Conservation (phyloP, 92 coral and sea anemone genomes). For the Siderastrea radians region DNA sequence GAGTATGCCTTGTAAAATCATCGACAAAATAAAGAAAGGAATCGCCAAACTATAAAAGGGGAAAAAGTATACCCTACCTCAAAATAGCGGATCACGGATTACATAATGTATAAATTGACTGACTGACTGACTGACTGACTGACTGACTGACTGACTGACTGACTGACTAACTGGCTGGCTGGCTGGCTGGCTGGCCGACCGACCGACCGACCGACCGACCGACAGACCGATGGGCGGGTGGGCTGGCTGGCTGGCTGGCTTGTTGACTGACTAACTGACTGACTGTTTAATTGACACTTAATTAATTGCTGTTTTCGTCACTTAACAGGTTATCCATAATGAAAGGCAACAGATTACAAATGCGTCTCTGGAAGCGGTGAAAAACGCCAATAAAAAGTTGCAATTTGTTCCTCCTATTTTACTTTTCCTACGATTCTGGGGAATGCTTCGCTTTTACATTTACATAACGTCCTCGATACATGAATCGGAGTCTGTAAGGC, state of each 20-base stretch:
- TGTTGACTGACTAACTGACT: neutral
- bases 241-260: neutral
- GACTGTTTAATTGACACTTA: neutral
- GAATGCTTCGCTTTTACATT: conserved; percentile 29
- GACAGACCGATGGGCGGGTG: neutral
- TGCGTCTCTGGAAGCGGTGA: conserved; percentile 3
- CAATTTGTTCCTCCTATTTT: conserved; percentile 18
- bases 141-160: neutral
- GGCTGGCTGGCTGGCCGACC: neutral
- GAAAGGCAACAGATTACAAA: conserved; percentile 23
- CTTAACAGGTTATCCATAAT: conserved; percentile 1
- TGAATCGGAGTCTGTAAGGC: neutral
- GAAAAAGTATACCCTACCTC: too few species aligned
- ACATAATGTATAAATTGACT: neutral
- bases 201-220: neutral
- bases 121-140: neutral
- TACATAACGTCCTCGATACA: conserved; percentile 9
- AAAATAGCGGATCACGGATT: too few species aligned
- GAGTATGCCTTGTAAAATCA: too few species aligned
- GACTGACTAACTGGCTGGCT: neutral
- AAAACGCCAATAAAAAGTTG: conserved; percentile 15
- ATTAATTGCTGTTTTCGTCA: neutral
- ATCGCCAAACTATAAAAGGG: too few species aligned
- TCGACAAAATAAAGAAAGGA: too few species aligned
- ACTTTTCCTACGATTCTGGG: conserved; percentile 24